These are phyloP conservation scores for Heliconius charithonia DNA, from an alignment of 2,888 invertebrate species.

Conservation along the genomic window DNA sequence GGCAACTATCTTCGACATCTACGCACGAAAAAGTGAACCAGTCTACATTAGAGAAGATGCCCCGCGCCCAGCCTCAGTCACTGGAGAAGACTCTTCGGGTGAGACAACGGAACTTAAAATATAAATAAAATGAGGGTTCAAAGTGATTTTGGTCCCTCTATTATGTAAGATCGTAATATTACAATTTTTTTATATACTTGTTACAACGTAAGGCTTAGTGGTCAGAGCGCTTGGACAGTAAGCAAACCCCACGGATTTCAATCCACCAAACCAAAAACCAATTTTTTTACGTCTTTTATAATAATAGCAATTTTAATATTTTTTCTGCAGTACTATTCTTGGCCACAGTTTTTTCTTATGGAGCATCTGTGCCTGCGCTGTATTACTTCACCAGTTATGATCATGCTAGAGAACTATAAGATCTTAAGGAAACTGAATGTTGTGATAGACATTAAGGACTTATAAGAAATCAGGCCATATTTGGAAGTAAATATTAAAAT, in stretches of 20 bases:
- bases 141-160: no score
- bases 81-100: slow-evolving; percentile 78
- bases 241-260: no score
- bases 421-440: slow-evolving; percentile 76
- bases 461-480: slow-evolving; percentile 34
- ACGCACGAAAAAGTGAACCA: slow-evolving; percentile 82
- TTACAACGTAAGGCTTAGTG: no score
- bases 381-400: slow-evolving; percentile 52
- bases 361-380: slow-evolving; percentile 50
- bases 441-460: slow-evolving; percentile 70
- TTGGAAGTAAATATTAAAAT: slow-evolving; percentile 14
- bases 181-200: no score
- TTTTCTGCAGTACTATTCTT: slow-evolving; percentile 43
- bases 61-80: slow-evolving; percentile 79
- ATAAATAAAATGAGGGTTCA: background rate
- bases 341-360: slow-evolving; percentile 46
- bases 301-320: background rate
- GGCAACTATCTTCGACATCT: slow-evolving; percentile 84
- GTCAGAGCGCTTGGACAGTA: no score
- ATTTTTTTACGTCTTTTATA: background rate
- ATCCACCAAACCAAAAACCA: no score
- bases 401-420: slow-evolving; percentile 41
- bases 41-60: slow-evolving; percentile 83
- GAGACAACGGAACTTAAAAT: slow-evolving; percentile 18
- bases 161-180: no score